Conservation (phyloP, 2,888 invertebrate genomes). For the Limulus polyphemus region DNA sequence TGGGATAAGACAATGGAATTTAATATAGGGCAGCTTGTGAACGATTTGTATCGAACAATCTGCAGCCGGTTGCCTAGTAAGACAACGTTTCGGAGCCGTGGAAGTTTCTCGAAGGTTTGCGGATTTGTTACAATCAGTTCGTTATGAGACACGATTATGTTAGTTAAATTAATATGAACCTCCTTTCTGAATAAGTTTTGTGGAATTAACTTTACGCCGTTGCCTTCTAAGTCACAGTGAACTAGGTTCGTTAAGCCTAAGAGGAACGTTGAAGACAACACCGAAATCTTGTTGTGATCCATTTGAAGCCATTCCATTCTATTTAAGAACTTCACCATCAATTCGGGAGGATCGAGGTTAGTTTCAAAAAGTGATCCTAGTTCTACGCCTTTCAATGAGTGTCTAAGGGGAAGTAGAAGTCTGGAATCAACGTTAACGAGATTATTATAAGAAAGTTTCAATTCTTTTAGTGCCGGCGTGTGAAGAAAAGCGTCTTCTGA, state of each 20-base stretch:
- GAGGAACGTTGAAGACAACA: conserved; percentile 56
- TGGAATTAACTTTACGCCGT: conserved; percentile 54
- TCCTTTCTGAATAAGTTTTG: conserved; percentile 52
- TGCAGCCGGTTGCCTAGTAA: conserved; percentile 60
- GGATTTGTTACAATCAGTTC: conserved; percentile 53
- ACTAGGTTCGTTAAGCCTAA: conserved; percentile 58
- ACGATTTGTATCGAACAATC: conserved; percentile 55
- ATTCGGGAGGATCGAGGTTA: conserved; percentile 36
- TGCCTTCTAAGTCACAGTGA: conserved; percentile 78
- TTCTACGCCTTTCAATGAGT: conserved; percentile 65
- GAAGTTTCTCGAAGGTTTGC: conserved; percentile 57
- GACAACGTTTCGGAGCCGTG: conserved; percentile 60
- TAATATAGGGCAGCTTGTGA: conserved; percentile 62
- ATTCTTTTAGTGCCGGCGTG: conserved; percentile 43
- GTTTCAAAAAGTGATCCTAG: conserved; percentile 53
- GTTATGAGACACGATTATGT: conserved; percentile 70
- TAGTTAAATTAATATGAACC: conserved; percentile 53
- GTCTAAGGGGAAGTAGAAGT: conserved; percentile 28
- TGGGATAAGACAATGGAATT: conserved; percentile 68
- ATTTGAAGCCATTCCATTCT: conserved; percentile 27
- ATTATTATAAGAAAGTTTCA: conserved; percentile 32
- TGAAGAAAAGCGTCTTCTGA: conserved; percentile 67
- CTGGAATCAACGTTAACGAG: conserved; percentile 14
- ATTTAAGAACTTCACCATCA: conserved; percentile 11
- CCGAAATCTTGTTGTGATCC: conserved; percentile 58